phyloP scores from a whole-genome alignment of 2,797 vertebrate genomes.

The Fratercula arctica region DNA sequence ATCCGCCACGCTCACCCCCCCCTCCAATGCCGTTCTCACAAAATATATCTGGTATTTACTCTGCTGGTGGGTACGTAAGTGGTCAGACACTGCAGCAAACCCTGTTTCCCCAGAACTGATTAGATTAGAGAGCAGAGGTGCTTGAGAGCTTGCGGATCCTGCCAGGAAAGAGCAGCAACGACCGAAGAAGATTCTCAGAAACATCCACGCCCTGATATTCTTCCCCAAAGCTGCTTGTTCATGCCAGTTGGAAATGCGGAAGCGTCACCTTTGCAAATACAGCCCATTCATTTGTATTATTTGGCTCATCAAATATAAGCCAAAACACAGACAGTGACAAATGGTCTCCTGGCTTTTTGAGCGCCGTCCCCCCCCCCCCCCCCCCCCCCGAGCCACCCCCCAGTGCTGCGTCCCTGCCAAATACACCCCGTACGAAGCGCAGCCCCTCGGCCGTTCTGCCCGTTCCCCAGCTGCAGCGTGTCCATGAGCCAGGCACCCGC shows the following conservation, averaged over 20 bases:
- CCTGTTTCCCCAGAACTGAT: not conserved
- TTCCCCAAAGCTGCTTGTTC: not conserved
- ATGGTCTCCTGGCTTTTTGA: not conserved
- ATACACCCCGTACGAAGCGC: not conserved
- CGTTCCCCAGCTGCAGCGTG: fast-evolving
- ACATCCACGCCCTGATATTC: not conserved
- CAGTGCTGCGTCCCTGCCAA: not conserved
- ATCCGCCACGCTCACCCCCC: not conserved
- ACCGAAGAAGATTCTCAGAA: slow-evolving; percentile 12
- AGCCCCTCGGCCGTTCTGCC: fast-evolving
- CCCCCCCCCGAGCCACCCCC: not conserved
- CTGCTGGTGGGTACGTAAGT: not conserved
- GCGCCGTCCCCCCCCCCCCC: not conserved
- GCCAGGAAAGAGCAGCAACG: slow-evolving; percentile 19
- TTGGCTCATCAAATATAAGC: not conserved
- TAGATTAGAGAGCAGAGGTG: slow-evolving; percentile 22
- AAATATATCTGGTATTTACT: not conserved
- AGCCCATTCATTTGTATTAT: not conserved
- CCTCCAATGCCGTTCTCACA: not conserved
- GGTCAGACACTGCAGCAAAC: not conserved
- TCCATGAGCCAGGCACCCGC: not conserved
- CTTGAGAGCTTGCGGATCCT: not conserved
- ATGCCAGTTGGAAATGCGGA: not conserved
- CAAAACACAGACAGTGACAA: not conserved
- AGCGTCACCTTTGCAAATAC: not conserved